phyloP scores from a whole-genome alignment of 92 coral and sea anemone genomes.

The Muricea muricata region DNA sequence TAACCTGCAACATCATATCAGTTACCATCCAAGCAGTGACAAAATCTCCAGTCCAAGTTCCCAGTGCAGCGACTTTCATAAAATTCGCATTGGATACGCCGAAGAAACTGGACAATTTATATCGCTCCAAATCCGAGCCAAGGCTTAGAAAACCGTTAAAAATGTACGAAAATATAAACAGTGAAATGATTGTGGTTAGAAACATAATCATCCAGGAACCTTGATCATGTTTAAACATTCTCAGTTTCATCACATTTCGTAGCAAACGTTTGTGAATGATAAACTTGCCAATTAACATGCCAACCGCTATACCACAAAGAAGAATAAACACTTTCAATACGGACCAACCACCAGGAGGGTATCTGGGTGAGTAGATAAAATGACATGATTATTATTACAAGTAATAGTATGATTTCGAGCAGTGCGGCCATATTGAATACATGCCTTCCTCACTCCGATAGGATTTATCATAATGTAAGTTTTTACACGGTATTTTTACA shows the following conservation, averaged over 20 bases:
- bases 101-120: constrained; percentile 74
- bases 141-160: constrained; percentile 85
- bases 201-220: constrained; percentile 99
- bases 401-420: too few species aligned
- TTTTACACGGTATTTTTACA: too few species aligned
- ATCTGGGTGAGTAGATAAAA: constrained; percentile 41
- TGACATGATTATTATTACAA: too few species aligned
- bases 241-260: constrained; percentile 65
- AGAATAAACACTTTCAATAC: constrained; percentile 82
- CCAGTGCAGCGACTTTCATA: constrained; percentile 97
- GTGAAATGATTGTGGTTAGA: constrained; percentile 73
- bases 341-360: constrained; percentile 94
- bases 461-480: too few species aligned
- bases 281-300: constrained; percentile 85
- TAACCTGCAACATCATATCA: constrained; percentile 96
- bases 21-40: constrained; percentile 99
- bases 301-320: constrained; percentile 71
- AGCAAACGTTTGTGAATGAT: constrained; percentile 78
- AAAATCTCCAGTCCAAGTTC: constrained; percentile 99
- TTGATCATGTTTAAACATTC: constrained; percentile 82
- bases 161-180: constrained; percentile 86
- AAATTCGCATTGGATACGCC: constrained; percentile 86
- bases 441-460: too few species aligned
- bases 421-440: too few species aligned
- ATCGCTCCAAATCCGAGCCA: constrained; percentile 66